A percentile compares a stretch with the other conserved stretches of the same genome.
phyloP scores from a whole-genome alignment of 2,888 invertebrate genomes.

The Nomada flava region DNA sequence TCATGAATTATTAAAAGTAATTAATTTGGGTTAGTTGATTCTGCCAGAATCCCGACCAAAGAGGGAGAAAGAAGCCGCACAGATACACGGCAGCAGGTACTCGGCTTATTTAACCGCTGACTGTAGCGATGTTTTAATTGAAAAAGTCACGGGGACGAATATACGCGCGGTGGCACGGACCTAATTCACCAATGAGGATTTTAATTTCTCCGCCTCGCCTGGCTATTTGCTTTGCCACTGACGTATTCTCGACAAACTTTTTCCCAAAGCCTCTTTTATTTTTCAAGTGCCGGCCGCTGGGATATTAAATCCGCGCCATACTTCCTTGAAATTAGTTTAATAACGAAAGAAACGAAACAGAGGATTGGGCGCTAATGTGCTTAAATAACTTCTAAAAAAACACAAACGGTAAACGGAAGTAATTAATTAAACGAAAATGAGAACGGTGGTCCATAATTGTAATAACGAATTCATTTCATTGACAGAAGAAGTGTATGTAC shows the following conservation, averaged over 20 bases:
- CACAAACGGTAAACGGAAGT: no score
- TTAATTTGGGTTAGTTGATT: slow-evolving; percentile 76
- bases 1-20: slow-evolving; percentile 79
- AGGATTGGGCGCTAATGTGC: not conserved
- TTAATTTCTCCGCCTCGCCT: slow-evolving; percentile 27
- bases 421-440: no score
- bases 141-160: slow-evolving; percentile 56
- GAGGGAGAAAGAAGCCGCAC: slow-evolving; percentile 2
- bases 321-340: not conserved
- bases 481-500: no score
- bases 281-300: not conserved
- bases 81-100: slow-evolving; percentile 20
- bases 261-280: no score
- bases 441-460: no score
- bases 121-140: slow-evolving; percentile 69
- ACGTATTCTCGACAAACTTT: not conserved
- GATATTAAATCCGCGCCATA: slow-evolving; percentile 12
- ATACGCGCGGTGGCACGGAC: not conserved
- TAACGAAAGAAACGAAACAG: not conserved
- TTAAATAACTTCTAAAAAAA: not conserved
- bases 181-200: slow-evolving; percentile 41
- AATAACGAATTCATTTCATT: no score
- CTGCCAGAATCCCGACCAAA: slow-evolving; percentile 34
- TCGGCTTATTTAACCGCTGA: slow-evolving; percentile 59
- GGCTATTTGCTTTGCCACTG: slow-evolving; percentile 6